Evolutionary conservation across 92 coral and sea anemone genomes (phyloP).

Genomic region (Epizoanthus stellaris): DNA sequence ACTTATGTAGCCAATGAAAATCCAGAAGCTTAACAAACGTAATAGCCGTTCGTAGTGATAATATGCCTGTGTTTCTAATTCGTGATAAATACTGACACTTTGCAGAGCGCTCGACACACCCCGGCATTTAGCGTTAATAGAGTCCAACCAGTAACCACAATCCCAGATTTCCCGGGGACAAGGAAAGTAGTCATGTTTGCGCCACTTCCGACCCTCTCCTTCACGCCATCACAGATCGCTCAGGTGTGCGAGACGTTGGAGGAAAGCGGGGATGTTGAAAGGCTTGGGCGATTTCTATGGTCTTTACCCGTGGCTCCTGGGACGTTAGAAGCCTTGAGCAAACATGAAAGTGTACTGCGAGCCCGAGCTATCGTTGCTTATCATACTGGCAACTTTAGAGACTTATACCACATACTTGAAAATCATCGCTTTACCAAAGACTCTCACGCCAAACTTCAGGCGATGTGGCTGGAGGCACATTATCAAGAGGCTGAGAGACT

Average conservation of each 20-base stretch:
- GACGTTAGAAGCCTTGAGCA: conserved; percentile 96
- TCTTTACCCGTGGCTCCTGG: conserved; percentile 99
- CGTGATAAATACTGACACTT: conserved; percentile 97
- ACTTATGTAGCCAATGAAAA: conserved; percentile 92
- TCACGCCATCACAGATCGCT: conserved; percentile 97
- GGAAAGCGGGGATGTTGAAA: conserved; percentile 98
- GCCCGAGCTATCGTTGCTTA: conserved; percentile 98
- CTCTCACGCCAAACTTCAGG: conserved; percentile 96
- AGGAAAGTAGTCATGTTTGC: conserved; percentile 84
- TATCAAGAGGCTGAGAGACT: conserved; percentile 98
- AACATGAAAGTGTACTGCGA: conserved; percentile 98
- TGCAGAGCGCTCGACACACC: conserved; percentile 95
- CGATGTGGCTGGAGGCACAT: conserved; percentile 99
- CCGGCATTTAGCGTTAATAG: conserved; percentile 93
- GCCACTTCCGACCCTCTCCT: conserved; percentile 95
- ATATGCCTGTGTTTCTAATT: conserved; percentile 98
- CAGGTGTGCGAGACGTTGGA: conserved; percentile 99
- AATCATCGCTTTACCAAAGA: conserved; percentile 96
- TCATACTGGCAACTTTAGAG: conserved; percentile 99
- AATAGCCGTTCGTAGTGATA: conserved; percentile 87
- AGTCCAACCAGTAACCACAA: conserved; percentile 65
- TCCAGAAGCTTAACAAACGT: conserved; percentile 87
- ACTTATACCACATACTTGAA: conserved; percentile 95
- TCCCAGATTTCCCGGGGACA: conserved; percentile 29
- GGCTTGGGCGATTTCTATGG: conserved; percentile 99